Base-by-base conservation (phyloP, 2,888 invertebrate genomes). In the Coleophora flavipennella region DNA sequence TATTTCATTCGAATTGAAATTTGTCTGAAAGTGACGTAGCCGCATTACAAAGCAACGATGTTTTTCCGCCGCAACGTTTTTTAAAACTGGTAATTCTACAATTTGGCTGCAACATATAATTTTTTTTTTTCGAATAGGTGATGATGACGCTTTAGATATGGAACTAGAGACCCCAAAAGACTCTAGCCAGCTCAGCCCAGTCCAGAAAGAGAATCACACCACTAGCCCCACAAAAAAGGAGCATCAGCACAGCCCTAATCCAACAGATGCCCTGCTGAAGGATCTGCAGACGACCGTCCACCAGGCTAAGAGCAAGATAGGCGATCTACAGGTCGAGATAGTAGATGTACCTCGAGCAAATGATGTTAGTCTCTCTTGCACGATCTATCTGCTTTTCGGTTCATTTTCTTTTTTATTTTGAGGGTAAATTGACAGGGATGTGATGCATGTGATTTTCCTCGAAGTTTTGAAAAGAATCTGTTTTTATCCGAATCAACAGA, bases 291-390 rank as follows among this genome's bases (percentile, higher is more conserved):
- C 75, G 51, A 84, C 84, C 0, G 87, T 88, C 32, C 80, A 83
- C 59, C 86, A 86, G 44, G 89, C 89, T 40, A 86, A 89, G 70
- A 84, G 80, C 53, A 88, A 86, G 75, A 88, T 89, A 45, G 89
- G 88, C 39, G 89, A 88, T 67, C 85, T 89, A 43, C 89, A 89
- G 87, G 88, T 88, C 80, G 9, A 72, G 59, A 14, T 62, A 52
- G 53, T 75, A 67, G 70, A 73, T 72, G 75, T 72, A 63, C 55
- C 68, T 63, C 49, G 61, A 67, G 68, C 60, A 63, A 55, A 84
- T 20, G 20, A 20, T 77, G 83, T 76, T 57, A 50, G 51, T 60
- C 59, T 60, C 58, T 62, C 46, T 20, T 62, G 83, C 80, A 83
- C 69, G 78, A 46, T 59, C 78, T 78, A 58, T 76, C 69, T 53